Evolutionary conservation across 2,888 invertebrate genomes (phyloP), one percentile per base, ranked within the genome.

Genomic region (Rotaria macrura): DNA sequence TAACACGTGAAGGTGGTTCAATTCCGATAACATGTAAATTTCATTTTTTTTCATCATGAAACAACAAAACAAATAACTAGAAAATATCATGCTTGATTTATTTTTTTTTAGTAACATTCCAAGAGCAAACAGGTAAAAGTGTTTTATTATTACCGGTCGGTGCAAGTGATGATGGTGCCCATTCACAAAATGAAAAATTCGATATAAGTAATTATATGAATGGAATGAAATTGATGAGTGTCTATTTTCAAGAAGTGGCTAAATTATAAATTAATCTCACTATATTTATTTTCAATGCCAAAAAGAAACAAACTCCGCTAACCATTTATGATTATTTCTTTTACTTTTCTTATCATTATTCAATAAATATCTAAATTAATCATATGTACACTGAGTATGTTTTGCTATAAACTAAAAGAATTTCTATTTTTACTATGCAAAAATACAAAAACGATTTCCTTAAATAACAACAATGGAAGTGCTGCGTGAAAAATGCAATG

Each of bases 101-200:
- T n/a, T n/a, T 23, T 23, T 57, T 34, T 34, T 34, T 34, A 65
- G 65, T 98, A 88, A 96, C 96, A 79, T 93, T 99, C 90, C 90
- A 91, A 88, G 94, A 97, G 91, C 94, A 95, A 20, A 96, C 96
- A 85, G 94, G 95, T 0, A 95, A 95, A 90, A 97, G 96, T 92
- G 96, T 97, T 84, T 93, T 99, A 89, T 92, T 99, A 87, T 92
- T 99, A 88, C 98, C 98, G 1, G 94, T 99, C 90, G 98, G 98
- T 84, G 94, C 95, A 85, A 94, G 94, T 86, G 97, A 98, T 91
- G 99, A 99, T 91, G 97, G 97, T 89, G 97, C 98, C 87, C 99
- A 99, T 92, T 97, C 97, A 25, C 96, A 98, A 92, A 98, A 99
- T 92, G 98, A 99, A 92, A 99, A 99, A 91, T 93, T 99, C 88